Evolutionary conservation across 2,113 vertebrate genomes (phyloP), one percentile per base, ranked within the genome.

Genomic region (Seriola quinqueradiata): DNA sequence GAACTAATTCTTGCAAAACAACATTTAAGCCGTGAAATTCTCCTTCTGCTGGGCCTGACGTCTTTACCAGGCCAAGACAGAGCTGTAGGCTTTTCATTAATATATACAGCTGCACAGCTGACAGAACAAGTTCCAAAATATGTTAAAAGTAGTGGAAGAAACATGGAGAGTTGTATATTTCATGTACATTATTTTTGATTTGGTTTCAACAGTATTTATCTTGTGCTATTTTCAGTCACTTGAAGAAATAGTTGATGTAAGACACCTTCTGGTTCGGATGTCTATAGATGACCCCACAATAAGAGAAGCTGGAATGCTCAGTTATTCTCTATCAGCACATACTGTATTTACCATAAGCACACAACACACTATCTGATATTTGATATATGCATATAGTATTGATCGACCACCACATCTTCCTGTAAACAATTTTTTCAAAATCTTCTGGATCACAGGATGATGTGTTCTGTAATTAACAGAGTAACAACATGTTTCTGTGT

Each of bases 31-130:
- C 70, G 44, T 76, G 38, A 82, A 78, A 88, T 61, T 66, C 46
- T 86, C 59, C 63, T 61, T 25, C 50, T 77, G 77, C 72, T 78
- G 67, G 25, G 73, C 64, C 66, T 55, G 81, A 87, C 83, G 87
- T 81, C 77, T 85, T 90, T 87, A 93, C 80, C 77, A 91, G 91
- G 87, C 54, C 82, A 87, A 81, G 42, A 75, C 81, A 78, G 84
- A 52, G 86, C 93, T 84, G 76, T 44, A 82, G 86, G 90, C 92
- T 70, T 69, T 50, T 82, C 82, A 64, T n/a, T n/a, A 77, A 89
- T 80, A 82, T 81, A 91, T 86, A 52, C 70, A 70, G 58, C 54
- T 46, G 71, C 69, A 59, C 54, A 16, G 42, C 65, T 52, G 50
- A 78, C 55, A 28, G 44, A 73, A 63, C 58, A 16, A 34, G 36